Evolutionary conservation across 2,888 invertebrate species (phyloP), one percentile per base, ranked within the genome.

Genomic region (Ochropleura leucogaster): DNA sequence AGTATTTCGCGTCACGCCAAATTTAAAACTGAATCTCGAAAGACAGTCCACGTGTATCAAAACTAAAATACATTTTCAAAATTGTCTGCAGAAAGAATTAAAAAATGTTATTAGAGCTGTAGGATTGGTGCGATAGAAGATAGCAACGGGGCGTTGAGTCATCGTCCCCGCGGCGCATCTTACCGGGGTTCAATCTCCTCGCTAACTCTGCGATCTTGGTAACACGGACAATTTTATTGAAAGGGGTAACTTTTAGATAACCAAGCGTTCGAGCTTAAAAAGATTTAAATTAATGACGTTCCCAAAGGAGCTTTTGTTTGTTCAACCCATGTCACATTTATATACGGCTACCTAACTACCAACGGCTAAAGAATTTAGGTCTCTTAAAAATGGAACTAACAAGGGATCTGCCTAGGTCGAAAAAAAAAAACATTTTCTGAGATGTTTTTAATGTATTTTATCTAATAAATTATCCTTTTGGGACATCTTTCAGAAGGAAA

Each of bases 191-290:
- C 85, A 87, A 90, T 89, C 90, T 90, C 85, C 85, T 84, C 68
- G 83, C 74, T 80, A 75, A 86, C 74, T 85, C 88, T 93, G 90
- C 84, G 76, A 73, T 86, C 91, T 89, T 92, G 88, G 92, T 92
- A 88, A 74, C 79, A 59, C 82, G 74, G 68, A 76, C 86, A 87
- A 90, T 89, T 88, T 88, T 79, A 88, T 89, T 87, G 85, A 84
- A 89, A 89, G 88, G 89, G 89, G 87, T 89, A 87, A 88, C 82
- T 83, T 77, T 74, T 51, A 72, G 81, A 73, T 73, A 80, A 73
- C 75, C 71, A 79, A 80, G 83, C 73, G 81, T 86, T 85, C 80
- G 69, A 75, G 57, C 47, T 71, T 71, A 72, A 79, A 69, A 83
- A 74, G 20, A 62, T 68, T 68, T 57, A 77, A 66, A 66, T 79